Evolutionary conservation across 2,888 invertebrate genomes (phyloP).

Genomic region (Polydrusus tereticollis): DNA sequence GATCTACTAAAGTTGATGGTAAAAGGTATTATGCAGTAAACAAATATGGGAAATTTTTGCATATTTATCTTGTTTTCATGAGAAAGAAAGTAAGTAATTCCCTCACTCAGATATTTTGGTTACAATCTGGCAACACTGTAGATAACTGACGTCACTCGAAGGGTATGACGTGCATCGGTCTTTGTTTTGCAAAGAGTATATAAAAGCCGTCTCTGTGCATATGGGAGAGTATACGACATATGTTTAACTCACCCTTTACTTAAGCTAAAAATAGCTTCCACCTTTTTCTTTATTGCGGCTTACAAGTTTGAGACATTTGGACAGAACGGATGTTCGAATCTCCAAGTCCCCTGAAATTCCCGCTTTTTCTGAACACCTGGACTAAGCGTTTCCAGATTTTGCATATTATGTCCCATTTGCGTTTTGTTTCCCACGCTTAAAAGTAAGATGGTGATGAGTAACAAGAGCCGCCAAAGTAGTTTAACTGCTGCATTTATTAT

Average conservation of each 20-base stretch:
- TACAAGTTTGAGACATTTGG: slow-evolving; percentile 21
- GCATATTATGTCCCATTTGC: neutral
- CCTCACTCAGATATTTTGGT: no score
- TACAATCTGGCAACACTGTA: no score
- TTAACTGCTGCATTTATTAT: slow-evolving; percentile 10
- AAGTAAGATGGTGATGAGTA: slow-evolving; percentile 7
- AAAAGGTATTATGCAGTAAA: no score
- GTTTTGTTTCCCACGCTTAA: slow-evolving; percentile 33
- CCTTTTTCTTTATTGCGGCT: neutral
- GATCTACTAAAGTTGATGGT: no score
- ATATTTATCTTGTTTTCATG: no score
- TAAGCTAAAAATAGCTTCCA: slow-evolving; percentile 36
- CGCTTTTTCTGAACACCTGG: slow-evolving; percentile 31
- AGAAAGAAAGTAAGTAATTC: no score
- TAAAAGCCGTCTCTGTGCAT: no score
- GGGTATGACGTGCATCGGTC: no score
- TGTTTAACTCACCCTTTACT: slow-evolving; percentile 1
- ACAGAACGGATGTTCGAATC: slow-evolving; percentile 28
- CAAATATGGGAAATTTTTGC: no score
- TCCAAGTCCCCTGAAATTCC: slow-evolving; percentile 21
- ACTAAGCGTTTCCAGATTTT: slow-evolving; percentile 26
- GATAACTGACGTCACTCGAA: no score
- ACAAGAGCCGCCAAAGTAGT: slow-evolving; percentile 24
- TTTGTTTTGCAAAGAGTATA: no score
- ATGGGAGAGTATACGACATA: neutral